Conservation (phyloP, 2,113 vertebrate genomes). For the Thunnus thynnus region DNA sequence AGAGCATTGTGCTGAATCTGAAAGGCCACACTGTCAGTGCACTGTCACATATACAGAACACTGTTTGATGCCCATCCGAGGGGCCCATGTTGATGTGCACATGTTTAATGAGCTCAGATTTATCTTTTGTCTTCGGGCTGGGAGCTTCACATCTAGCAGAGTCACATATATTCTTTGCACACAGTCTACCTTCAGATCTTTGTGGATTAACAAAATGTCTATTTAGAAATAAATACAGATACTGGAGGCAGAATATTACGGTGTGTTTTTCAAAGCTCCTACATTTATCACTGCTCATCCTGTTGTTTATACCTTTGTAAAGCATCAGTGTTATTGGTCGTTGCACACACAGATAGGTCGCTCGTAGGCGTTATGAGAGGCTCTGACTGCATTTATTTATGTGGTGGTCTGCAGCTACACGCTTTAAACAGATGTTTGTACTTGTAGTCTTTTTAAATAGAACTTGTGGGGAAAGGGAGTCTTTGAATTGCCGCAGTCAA, state of each 20-base stretch:
- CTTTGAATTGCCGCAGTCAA: not conserved
- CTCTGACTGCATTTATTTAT: not conserved
- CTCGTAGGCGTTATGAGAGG: constrained; percentile 9
- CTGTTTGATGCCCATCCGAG: not conserved
- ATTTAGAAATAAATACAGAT: not conserved
- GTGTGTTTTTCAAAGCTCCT: not conserved
- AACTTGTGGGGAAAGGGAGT: not conserved
- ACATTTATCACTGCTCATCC: not conserved
- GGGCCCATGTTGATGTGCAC: not conserved
- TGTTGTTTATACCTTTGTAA: not conserved
- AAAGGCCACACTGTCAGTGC: constrained; percentile 12
- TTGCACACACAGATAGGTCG: not conserved
- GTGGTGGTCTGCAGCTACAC: not conserved
- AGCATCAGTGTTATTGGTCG: not conserved
- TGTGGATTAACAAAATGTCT: not conserved
- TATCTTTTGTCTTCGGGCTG: not conserved
- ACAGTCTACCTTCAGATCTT: not conserved
- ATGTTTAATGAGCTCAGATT: not conserved
- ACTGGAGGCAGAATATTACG: not conserved
- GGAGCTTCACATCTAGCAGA: not conserved
- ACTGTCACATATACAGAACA: not conserved
- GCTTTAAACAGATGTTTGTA: constrained; percentile 6
- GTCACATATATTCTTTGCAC: not conserved
- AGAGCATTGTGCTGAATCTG: not conserved
- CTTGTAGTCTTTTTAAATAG: constrained; percentile 1